Base-by-base conservation (phyloP, 1,140 invertebrate species). In the Bactericera cockerelli region DNA sequence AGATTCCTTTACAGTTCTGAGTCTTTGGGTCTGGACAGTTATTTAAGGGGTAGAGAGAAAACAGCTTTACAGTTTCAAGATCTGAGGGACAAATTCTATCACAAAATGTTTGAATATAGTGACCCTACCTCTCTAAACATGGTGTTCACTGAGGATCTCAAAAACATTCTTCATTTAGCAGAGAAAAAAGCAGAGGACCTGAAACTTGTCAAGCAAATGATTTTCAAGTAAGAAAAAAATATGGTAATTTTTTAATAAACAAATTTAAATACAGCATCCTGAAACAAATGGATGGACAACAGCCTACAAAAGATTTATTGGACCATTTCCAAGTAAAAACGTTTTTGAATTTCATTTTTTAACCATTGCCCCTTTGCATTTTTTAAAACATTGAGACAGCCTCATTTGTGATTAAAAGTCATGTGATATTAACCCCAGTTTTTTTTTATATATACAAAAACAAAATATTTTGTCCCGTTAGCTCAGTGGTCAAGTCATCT, bases 91-190 rank as follows among this genome's bases (percentile, higher is more conserved):
- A 79, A 80, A 55, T 88, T 87, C 67, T 75, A 75, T 55, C 49
- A 62, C 0, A 83, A 84, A 74, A 87, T 89, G 83, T 67, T 61
- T 14, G 77, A 81, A 39, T 81, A 78, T 70, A 67, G 77, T 6
- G 61, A 66, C 0, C 65, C 76, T 10, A 66, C 71, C 14, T 67
- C 76, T 0, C 74, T 78, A 54, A 78, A 76, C 61, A 79, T 87
- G 74, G 77, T 90, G 62, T 90, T 89, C 65, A 88, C 86, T 6
- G 87, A 89, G 72, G 88, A 91, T 72, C 71, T 91, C 4, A 89
- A 89, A 68, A 84, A 86, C 67, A 84, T 89, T 77, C 67, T 86
- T 8, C 81, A 88, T 67, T 68, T 89, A 26, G 74, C 76, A 14
- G 75, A 82, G 55, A 38, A 72, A 67, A 14, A n/a, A n/a, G 70